Conservation (phyloP, 1,140 invertebrate species). For the Drosophila bocki region DNA sequence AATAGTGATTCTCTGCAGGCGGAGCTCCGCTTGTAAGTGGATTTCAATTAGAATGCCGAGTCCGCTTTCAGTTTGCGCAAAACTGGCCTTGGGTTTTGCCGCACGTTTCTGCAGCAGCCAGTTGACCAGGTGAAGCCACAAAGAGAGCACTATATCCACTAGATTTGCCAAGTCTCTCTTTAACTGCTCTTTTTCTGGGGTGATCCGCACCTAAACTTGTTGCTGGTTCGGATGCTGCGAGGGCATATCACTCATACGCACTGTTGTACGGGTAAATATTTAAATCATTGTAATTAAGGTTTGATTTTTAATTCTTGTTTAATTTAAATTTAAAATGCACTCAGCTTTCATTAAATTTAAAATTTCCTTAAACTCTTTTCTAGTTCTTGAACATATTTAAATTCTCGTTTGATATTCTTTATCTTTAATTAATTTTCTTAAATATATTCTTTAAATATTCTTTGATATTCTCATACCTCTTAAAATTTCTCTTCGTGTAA, state of each 20-base stretch:
- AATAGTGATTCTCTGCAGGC: constrained; percentile 26
- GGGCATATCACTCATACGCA: constrained; percentile 14
- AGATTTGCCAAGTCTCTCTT: background rate
- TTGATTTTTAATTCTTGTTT: no score
- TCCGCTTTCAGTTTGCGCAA: constrained; percentile 41
- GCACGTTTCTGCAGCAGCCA: constrained; percentile 41
- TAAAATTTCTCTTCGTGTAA: background rate
- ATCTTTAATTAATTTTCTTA: background rate
- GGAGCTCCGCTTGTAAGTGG: constrained; percentile 44
- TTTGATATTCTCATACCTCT: no score
- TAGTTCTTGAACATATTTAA: background rate
- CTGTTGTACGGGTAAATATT: background rate
- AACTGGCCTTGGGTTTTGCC: constrained; percentile 39
- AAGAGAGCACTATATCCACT: background rate
- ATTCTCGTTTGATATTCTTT: no score
- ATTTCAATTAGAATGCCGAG: constrained; percentile 47
- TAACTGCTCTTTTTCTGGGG: constrained; percentile 1
- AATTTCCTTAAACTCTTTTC: background rate
- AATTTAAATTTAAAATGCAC: background rate
- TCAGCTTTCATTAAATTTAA: no score
- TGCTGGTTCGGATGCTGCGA: background rate
- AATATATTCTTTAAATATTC: no score
- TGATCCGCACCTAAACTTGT: background rate
- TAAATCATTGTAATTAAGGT: background rate
- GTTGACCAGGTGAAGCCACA: background rate